Evolutionary conservation across 2,113 vertebrate genomes (phyloP), one percentile per base, ranked within the genome.

Genomic region (Chlamydotis undulata): DNA sequence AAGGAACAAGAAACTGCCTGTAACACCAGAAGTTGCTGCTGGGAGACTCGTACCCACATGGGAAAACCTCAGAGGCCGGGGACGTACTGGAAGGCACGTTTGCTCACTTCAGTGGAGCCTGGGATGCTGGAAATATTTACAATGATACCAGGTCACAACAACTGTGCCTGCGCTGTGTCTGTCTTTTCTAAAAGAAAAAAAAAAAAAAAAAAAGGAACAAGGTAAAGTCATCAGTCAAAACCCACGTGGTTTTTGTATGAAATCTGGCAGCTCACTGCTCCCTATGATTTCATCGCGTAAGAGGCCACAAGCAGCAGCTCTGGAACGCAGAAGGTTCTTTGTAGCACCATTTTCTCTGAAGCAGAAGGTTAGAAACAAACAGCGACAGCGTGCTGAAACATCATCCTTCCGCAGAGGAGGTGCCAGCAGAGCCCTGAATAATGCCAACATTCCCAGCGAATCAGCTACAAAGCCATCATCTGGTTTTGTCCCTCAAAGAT

Each of bases 1-100:
- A 9, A 75, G 22, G 52, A 94, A 90, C 17, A 79, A 53, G 75
- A 83, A 93, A 74, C 24, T 75, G 59, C 59, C 67, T 78, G 35
- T 47, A 83, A 94, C 64, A 64, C 22, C 80, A 43, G 19, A 83
- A 78, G 33, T 33, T 75, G 37, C 47, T 83, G 35, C 55, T 31
- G n/a, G 49, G 57, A 94, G n/a, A 77, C 26, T 70, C n/a, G 35
- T 4, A 29, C 21, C 10, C 41, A 31, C 2, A 17, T n/a, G 31
- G 59, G 57, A 73, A 74, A 81, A 64, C 61, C 75, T 84, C 43
- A 57, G 71, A 64, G 60, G n/a, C 47, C 55, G 1, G 1, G 31
- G 47, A 33, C 4, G 8, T 74, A 29, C 37, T 45, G 55, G 50
- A 89, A 77, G 69, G 37, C 24, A 17, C 10, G 47, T 50, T 80